Conservation (phyloP, 2,888 invertebrate genomes). For the Gastrophysa polygoni region DNA sequence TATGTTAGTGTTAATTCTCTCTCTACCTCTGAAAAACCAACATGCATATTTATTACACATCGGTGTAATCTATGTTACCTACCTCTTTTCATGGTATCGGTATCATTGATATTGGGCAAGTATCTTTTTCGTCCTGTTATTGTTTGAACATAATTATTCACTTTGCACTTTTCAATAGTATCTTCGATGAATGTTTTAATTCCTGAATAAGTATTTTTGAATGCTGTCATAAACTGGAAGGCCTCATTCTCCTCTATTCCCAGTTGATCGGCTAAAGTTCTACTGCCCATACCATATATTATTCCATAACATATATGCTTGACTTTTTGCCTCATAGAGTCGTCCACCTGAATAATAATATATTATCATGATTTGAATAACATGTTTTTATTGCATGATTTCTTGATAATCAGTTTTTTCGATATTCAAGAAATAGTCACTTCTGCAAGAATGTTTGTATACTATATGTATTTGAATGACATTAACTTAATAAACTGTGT, state of each 20-base stretch:
- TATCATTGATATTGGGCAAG: slow-evolving; percentile 75
- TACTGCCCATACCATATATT: slow-evolving; percentile 94
- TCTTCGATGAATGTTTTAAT: slow-evolving; percentile 68
- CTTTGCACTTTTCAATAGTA: slow-evolving; percentile 65
- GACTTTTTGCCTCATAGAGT: slow-evolving; percentile 80
- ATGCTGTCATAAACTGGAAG: slow-evolving; percentile 76
- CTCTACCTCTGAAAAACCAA: too few relatives aligned
- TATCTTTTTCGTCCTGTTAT: slow-evolving; percentile 79
- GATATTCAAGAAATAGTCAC: too few relatives aligned
- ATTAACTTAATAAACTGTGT: too few relatives aligned
- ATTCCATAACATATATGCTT: slow-evolving; percentile 96
- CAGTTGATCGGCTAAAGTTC: slow-evolving; percentile 78
- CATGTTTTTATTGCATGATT: too few relatives aligned
- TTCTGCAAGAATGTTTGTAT: too few relatives aligned
- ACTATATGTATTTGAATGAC: too few relatives aligned
- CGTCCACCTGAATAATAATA: slow-evolving; percentile 65
- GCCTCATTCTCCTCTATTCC: slow-evolving; percentile 82
- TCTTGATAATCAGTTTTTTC: too few relatives aligned
- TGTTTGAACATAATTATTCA: slow-evolving; percentile 83
- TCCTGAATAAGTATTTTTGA: slow-evolving; percentile 77
- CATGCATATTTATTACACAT: too few relatives aligned
- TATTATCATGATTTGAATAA: not conserved
- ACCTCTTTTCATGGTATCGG: slow-evolving; percentile 66
- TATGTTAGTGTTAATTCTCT: too few relatives aligned
- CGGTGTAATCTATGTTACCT: too few relatives aligned